Base-by-base conservation (phyloP, 2,888 invertebrate species). In the Clostera curtula region DNA sequence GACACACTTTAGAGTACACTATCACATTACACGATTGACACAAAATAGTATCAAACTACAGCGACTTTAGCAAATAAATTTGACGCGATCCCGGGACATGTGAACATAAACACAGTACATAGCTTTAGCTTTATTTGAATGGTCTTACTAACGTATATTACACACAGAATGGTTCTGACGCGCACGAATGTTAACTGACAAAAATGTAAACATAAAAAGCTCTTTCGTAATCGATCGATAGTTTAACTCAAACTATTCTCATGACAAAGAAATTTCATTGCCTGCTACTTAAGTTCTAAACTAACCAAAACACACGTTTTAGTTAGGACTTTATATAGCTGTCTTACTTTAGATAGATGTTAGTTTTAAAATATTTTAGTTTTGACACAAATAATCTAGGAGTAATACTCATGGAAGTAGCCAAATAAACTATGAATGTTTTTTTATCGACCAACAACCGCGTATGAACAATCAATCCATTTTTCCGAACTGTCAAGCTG, bases 221-320 rank as follows among this genome's bases (percentile, higher is more conserved):
- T 75, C 66, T 82, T 79, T 79, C 82, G 76, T 82, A 83, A 82
- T 66, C 80, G 79, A 83, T 83, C 82, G 74, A 83, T 83, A 79
- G 57, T 59, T 63, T 29, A 46, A 68, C 49, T 58, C 60, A 74
- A 79, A 74, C 70, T 75, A 75, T 68, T 38, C 30, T 56, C 56
- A 67, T 70, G 71, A 83, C 82, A 83, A 83, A 82, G 82, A 73
- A 73, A 73, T 59, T 57, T 56, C 46, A 49, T 46, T 53, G 42
- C 33, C n/a, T n/a, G n/a, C n/a, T n/a, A n/a, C n/a, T n/a, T n/a
- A n/a, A n/a, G n/a, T n/a, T n/a, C n/a, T n/a, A n/a, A n/a, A n/a
- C n/a, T n/a, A n/a, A n/a, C n/a, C n/a, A n/a, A n/a, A n/a, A n/a
- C n/a, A n/a, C n/a, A n/a, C n/a, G n/a, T n/a, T n/a, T n/a, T n/a